Evolutionary conservation across 2,888 invertebrate genomes (phyloP).

Genomic region (Plagodis dolabraria): DNA sequence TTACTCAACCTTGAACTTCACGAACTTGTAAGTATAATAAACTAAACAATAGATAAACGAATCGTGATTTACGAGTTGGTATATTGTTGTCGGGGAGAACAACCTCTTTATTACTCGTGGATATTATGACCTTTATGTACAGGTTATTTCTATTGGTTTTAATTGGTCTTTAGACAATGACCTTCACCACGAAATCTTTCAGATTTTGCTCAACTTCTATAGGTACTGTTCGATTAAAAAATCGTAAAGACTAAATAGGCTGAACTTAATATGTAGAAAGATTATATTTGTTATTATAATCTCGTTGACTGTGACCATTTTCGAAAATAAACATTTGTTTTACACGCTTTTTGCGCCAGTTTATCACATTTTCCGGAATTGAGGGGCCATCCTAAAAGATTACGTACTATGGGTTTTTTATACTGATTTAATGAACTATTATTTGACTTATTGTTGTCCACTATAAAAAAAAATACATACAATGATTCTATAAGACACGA

Average conservation of each 20-base stretch:
- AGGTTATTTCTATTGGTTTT: not conserved
- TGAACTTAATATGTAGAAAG: not conserved
- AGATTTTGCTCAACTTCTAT: not conserved
- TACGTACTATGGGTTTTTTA: no score
- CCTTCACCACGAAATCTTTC: no score
- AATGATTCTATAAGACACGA: no score
- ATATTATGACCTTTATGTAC: constrained; percentile 4
- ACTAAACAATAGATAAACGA: constrained; percentile 13
- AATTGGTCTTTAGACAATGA: not conserved
- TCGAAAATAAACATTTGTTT: no score
- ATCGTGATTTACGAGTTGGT: constrained; percentile 4
- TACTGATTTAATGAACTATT: no score
- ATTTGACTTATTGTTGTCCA: no score
- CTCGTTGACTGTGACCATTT: not conserved
- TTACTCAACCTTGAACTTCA: constrained; percentile 7
- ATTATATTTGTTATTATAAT: no score
- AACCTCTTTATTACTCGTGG: constrained; percentile 9
- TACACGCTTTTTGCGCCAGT: no score
- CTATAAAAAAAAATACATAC: no score
- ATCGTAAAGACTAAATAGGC: not conserved
- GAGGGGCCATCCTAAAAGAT: no score
- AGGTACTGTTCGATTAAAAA: not conserved
- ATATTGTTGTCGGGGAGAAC: constrained; percentile 1
- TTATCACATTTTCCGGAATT: no score
- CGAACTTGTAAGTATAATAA: constrained; percentile 8